Evolutionary conservation across 92 coral and sea anemone species (phyloP).

Genomic region (Metridium senile): DNA sequence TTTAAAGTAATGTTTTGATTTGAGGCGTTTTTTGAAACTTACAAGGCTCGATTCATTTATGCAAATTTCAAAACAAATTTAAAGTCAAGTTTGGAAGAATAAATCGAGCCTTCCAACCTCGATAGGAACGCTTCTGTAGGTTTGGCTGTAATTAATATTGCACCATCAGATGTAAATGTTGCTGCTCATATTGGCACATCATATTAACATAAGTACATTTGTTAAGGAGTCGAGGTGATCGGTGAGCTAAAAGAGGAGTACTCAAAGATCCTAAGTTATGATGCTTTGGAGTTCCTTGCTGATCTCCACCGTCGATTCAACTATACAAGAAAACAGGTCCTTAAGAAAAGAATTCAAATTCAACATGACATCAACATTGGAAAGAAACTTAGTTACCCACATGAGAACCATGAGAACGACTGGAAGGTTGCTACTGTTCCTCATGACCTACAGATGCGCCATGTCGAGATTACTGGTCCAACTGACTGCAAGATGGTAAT

Average conservation of each 20-base stretch:
- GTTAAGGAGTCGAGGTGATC: slow-evolving; percentile 79
- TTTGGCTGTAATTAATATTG: no score
- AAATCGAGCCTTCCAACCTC: no score
- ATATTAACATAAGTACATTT: not conserved
- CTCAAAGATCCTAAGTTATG: slow-evolving; percentile 66
- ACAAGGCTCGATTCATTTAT: no score
- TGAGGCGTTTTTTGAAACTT: no score
- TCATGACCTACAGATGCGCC: slow-evolving; percentile 92
- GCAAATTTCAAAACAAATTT: no score
- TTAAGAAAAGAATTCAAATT: slow-evolving; percentile 78
- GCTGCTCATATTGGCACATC: no score
- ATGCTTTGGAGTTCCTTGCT: slow-evolving; percentile 91
- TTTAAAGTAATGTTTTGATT: no score
- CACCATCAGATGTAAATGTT: no score
- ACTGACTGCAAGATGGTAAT: slow-evolving; percentile 97
- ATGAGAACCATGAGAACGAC: slow-evolving; percentile 73
- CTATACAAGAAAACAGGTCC: slow-evolving; percentile 84
- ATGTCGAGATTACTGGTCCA: slow-evolving; percentile 98
- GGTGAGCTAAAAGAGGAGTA: slow-evolving; percentile 82
- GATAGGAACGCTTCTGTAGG: no score
- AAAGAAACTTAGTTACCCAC: slow-evolving; percentile 69
- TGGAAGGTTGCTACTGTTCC: slow-evolving; percentile 99
- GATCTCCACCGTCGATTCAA: slow-evolving; percentile 96
- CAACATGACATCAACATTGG: slow-evolving; percentile 82
- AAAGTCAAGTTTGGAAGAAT: no score